Base-by-base conservation (phyloP, 2,113 vertebrate genomes). In the Mormyrus iriodes region DNA sequence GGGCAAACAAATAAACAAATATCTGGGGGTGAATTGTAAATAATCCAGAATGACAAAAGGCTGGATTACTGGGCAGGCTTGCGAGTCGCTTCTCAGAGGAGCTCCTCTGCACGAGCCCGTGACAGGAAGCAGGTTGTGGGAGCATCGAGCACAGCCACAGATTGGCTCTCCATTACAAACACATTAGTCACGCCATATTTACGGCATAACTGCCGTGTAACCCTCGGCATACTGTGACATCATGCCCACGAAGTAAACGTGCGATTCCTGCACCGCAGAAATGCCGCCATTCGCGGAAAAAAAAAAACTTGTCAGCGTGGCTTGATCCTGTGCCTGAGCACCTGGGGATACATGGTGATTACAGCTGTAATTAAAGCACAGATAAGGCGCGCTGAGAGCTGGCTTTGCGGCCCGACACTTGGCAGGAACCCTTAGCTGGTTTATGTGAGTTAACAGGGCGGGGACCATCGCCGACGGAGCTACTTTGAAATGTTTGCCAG, bases 151-250 rank as follows among this genome's bases (percentile, higher is more conserved):
- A 89, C 90, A 91, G 88, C 92, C 91, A 91, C 94, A 94, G 91
- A 93, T 92, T 93, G 90, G 90, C 91, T 92, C 94, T 94, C 90
- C 93, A 94, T 94, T 95, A 93, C 90, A 90, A 82, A 65, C 92
- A 90, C 92, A 92, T 95, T 95, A 94, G 95, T 94, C 94, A 94
- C 92, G 92, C 91, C 90, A 90, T 90, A 93, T 94, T 95, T 94
- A 91, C 91, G 91, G 89, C 90, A 92, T 91, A 93, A 92, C 91
- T 82, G 93, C 92, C 93, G 90, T 93, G 90, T 92, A 93, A 90
- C 90, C 91, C 82, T 88, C 90, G 76, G 91, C 92, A 91, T 88
- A 91, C 49, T 51, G 86, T 76, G 88, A 88, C 87, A 91, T 53
- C 89, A 49, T 85, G 90, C 90, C 91, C 91, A 90, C 76, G 73